Conservation (phyloP, 2,888 invertebrate species). For the Rugalucina vietnamica region DNA sequence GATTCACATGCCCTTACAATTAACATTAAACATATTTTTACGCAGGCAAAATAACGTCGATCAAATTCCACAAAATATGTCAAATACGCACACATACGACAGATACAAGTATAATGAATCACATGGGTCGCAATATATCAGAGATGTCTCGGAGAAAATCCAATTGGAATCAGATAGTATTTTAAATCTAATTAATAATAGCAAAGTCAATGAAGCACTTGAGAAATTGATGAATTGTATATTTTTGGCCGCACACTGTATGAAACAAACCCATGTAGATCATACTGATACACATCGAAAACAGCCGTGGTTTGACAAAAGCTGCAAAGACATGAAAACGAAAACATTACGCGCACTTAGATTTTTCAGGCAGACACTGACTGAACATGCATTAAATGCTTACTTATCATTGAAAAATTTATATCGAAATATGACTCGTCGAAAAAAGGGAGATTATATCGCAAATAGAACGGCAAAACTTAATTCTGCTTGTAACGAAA, state of each 20-base stretch:
- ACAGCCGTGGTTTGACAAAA: neutral
- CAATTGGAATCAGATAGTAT: too few species aligned
- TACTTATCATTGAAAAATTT: too few species aligned
- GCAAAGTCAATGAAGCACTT: neutral
- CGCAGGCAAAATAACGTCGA: neutral
- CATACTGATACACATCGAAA: neutral
- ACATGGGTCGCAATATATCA: neutral
- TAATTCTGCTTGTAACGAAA: too few species aligned
- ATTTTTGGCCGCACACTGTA: neutral
- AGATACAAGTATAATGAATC: neutral
- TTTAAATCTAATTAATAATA: neutral
- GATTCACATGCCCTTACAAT: neutral
- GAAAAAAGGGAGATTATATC: too few species aligned
- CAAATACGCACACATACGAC: neutral
- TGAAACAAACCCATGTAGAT: too few species aligned
- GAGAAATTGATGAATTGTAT: neutral
- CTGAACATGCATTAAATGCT: too few species aligned
- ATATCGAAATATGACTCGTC: too few species aligned
- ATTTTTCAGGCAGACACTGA: too few species aligned
- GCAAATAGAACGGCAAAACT: too few species aligned
- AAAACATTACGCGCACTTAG: too few species aligned
- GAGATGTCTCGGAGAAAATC: neutral
- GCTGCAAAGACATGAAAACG: too few species aligned
- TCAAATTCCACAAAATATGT: neutral
- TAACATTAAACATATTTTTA: neutral